phyloP scores from a whole-genome alignment of 2,113 vertebrate species.

The Heliornis fulica region DNA sequence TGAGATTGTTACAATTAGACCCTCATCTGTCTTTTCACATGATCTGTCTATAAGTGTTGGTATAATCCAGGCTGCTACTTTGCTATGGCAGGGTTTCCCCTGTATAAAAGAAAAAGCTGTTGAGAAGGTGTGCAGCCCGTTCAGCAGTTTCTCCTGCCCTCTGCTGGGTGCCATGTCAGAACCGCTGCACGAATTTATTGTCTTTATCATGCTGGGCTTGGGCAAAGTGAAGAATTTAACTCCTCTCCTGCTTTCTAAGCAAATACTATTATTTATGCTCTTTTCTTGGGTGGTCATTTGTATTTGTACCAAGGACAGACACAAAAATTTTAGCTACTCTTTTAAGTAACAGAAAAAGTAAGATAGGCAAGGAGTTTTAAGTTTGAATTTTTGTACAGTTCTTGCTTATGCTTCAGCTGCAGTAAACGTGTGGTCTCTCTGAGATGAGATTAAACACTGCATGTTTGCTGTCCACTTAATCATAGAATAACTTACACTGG shows the following conservation, averaged over 20 bases:
- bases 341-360: not conserved
- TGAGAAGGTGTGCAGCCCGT: not conserved
- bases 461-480: not conserved
- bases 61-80: not conserved
- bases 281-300: not conserved
- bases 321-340: not conserved
- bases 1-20: not conserved
- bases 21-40: not conserved
- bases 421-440: not conserved
- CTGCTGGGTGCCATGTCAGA: not conserved
- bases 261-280: not conserved
- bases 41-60: not conserved
- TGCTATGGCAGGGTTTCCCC: not conserved
- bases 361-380: not conserved
- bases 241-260: not conserved
- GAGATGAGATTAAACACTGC: not conserved
- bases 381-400: not conserved
- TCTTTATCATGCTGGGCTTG: not conserved
- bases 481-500: not conserved
- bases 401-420: not conserved
- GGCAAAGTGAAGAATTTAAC: not conserved
- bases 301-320: not conserved
- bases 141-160: slow-evolving; percentile 31
- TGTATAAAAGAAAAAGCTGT: no score
- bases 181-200: not conserved